Conservation (phyloP, 2,888 invertebrate species). For the Chalcosyrphus nemorum region DNA sequence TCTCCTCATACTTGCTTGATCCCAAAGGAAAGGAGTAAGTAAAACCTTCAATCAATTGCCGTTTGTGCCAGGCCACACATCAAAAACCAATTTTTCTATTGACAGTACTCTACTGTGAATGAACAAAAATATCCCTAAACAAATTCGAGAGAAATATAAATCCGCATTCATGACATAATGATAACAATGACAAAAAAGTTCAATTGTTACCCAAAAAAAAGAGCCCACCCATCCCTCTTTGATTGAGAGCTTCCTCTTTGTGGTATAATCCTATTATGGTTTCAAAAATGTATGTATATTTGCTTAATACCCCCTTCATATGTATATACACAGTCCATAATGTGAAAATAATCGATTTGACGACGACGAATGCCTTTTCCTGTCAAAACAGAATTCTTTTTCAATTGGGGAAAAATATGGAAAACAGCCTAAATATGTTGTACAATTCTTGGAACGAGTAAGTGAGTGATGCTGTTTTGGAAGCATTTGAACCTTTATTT, state of each 20-base stretch:
- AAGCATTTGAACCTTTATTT: slow-evolving; percentile 15
- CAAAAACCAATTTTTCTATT: slow-evolving; percentile 4
- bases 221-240: not conserved
- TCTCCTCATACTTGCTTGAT: not conserved
- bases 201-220: slow-evolving; percentile 25
- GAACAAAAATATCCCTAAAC: slow-evolving; percentile 2
- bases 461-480: slow-evolving; percentile 39
- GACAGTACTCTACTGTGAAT: not conserved
- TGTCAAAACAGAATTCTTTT: slow-evolving; percentile 36
- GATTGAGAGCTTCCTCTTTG: slow-evolving; percentile 32
- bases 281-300: slow-evolving; percentile 8
- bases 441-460: slow-evolving; percentile 8
- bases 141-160: slow-evolving; percentile 25
- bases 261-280: slow-evolving; percentile 29
- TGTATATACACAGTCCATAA: slow-evolving; percentile 7
- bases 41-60: slow-evolving; percentile 1
- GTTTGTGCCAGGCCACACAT: not conserved
- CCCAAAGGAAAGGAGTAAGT: not conserved
- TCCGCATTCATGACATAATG: slow-evolving; percentile 23
- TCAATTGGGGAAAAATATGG: slow-evolving; percentile 17
- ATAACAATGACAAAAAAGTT: not conserved
- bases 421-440: slow-evolving; percentile 4
- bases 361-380: slow-evolving; percentile 26
- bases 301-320: slow-evolving; percentile 17
- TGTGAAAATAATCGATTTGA: slow-evolving; percentile 31